Base-by-base conservation (phyloP, 2,888 invertebrate genomes). In the Caenorhabditis wallacei region DNA sequence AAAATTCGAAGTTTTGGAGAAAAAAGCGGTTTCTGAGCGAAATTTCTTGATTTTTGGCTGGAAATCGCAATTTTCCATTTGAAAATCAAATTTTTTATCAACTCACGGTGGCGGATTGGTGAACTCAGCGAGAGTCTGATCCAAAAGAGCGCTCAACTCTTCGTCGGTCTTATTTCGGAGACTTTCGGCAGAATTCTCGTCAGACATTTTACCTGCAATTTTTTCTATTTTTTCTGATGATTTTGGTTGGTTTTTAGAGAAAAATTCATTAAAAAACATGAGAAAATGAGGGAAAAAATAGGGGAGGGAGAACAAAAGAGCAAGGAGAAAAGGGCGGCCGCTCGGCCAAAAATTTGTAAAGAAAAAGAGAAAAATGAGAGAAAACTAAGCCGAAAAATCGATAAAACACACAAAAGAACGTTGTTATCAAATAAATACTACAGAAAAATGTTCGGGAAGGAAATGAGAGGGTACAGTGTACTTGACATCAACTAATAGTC, bases 81-180 rank as follows among this genome's bases (percentile, higher is more conserved):
- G 30, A 8, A 30, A 30, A 30, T 13, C 11, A 43, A 43, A 5
- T 51, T 51, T 51, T 51, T n/a, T 18, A 18, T 18, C 16, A 46
- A 80, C 83, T 84, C 30, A 86, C 84, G 54, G 26, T 24, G 71
- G 59, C 10, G 74, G 35, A 18, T 75, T 30, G 30, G 30, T 68
- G 74, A 84, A 83, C 18, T 85, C 76, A 13, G 76, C 72, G 56
- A 84, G 72, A 10, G 85, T 79, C 57, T 74, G 64, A 70, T 87
- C 87, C 2, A 87, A 74, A 37, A 87, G 68, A 16, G 69, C 81
- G 22, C 63, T 75, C 16, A 87, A 72, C 51, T 84, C 85, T 3
- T 87, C 82, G 2, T 56, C 84, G 11, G 76, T 63, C 26, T 82
- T 74, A 40, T 71, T 70, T 5, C 57, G 24, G 13, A 43, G 10